Conservation (phyloP, 2,797 vertebrate genomes). For the Gymnothorax javanicus region DNA sequence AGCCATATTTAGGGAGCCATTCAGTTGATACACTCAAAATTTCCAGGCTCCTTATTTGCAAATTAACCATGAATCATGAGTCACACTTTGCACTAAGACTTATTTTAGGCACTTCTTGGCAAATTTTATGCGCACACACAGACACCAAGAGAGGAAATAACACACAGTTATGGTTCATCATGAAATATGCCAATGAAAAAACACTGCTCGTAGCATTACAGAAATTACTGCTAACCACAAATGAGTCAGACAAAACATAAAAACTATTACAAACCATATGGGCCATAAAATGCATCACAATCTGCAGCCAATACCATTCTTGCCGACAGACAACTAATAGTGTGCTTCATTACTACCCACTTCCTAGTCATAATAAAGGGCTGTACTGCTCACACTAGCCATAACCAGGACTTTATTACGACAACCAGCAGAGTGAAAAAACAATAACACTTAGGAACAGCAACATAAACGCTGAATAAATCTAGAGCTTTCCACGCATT, state of each 20-base stretch:
- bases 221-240: background rate
- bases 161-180: background rate
- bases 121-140: background rate
- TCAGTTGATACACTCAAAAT: background rate
- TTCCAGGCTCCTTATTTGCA: background rate
- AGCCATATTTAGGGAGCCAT: too few species aligned
- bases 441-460: background rate
- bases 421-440: background rate
- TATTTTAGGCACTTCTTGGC: background rate
- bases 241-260: background rate
- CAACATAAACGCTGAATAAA: background rate
- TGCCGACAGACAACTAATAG: background rate
- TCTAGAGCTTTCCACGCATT: background rate
- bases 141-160: background rate
- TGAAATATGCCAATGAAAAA: background rate
- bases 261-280: background rate
- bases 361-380: constrained; percentile 2
- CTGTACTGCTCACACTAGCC: background rate
- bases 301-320: background rate
- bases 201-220: background rate
- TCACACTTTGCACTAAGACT: background rate
- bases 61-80: background rate
- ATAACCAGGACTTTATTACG: background rate
- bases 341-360: background rate
- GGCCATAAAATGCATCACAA: background rate